Conservation (phyloP, 2,113 vertebrate genomes). For the Glaucidium brasilianum region DNA sequence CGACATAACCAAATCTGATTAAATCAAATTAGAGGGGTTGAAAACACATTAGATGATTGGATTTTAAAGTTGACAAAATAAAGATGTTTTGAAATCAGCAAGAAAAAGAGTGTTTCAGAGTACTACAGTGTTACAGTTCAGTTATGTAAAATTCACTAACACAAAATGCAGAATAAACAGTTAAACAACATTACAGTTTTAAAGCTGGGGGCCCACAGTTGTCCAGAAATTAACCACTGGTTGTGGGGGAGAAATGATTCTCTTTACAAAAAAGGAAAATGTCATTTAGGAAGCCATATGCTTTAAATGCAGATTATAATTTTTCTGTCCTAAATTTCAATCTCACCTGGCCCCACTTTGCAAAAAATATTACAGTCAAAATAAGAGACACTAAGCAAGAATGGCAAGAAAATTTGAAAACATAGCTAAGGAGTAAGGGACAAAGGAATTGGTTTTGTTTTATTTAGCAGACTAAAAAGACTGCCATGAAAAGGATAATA, state of each 20-base stretch:
- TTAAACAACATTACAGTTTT: background rate
- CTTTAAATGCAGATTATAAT: background rate
- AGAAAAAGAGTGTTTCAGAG: background rate
- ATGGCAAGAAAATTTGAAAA: background rate
- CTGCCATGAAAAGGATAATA: background rate
- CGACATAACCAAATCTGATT: background rate
- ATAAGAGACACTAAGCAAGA: background rate
- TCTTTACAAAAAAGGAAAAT: background rate
- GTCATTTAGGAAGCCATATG: background rate
- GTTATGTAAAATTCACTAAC: background rate
- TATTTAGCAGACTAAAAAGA: background rate
- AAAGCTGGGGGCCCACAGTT: background rate
- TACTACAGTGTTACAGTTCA: background rate
- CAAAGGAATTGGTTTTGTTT: background rate
- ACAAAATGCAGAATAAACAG: background rate
- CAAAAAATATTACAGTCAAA: background rate
- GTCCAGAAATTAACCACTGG: background rate
- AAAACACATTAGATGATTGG: background rate
- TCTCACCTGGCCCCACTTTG: background rate
- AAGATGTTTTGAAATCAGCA: background rate
- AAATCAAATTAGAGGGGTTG: background rate
- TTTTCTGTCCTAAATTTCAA: background rate
- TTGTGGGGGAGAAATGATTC: fast-evolving
- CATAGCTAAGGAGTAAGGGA: background rate
- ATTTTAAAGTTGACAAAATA: background rate